Evolutionary conservation across 2,113 vertebrate species (phyloP), one percentile per base, ranked within the genome.

Genomic region (Mastomys coucha): DNA sequence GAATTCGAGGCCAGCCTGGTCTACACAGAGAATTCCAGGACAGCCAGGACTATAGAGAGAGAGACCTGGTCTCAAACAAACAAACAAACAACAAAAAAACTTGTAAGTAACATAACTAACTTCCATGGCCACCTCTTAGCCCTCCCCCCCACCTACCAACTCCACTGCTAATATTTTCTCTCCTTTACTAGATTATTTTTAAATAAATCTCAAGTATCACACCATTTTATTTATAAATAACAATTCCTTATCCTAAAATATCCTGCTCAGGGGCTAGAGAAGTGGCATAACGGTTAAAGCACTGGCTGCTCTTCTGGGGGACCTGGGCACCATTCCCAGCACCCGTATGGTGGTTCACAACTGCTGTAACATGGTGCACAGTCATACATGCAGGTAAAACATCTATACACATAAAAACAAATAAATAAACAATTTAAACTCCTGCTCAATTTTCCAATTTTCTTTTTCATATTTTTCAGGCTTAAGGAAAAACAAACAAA

Each of bases 191-290:
- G 36, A 31, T 42, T 63, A 85, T 63, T 65, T 42, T 63, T 24
- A 42, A 85, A 45, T 60, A 65, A 85, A 85, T 42, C 39, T 65
- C 58, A 85, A 5, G 24, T 19, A 88, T 91, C 36, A 95, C 81
- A 82, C 36, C 16, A 36, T 58, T 94, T 91, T 45, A 89, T 84
- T 39, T 93, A 53, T 75, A 95, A 91, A 97, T 20, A 93, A 91
- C 11, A 96, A 96, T 76, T 92, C 49, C 10, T 91, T 49, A 93
- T 90, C 14, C 84, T 84, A 95, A 89, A 91, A 49, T 28, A 76
- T 49, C 42, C 42, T 49, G 12, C 24, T 76, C 24, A 76, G 45
- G 73, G 6, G 28, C 76, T 78, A 39, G 20, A 75, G 39, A 75
- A 45, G 20, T 78, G 14, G 28, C 14, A 8, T 28, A 51, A 33